Percentiles rank a stretch among this genome's conserved stretches.
These are phyloP conservation scores for Styela plicata DNA, from an alignment of 23 tunicate species.

Conservation along the genomic window DNA sequence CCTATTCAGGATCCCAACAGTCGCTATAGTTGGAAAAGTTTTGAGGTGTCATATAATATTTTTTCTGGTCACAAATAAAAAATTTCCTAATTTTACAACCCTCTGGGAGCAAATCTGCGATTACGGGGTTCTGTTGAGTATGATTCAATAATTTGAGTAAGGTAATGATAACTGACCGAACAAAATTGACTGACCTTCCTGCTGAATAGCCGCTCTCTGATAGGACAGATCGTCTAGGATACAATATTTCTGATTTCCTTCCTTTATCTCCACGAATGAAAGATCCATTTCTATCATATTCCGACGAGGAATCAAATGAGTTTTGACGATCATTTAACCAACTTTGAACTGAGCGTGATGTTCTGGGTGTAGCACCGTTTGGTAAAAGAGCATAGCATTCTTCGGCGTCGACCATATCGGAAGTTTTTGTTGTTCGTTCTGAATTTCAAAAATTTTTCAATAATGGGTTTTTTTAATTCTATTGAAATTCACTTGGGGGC, in stretches of 20 bases:
- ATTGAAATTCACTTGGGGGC: too few relatives aligned
- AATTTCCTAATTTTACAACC: too few relatives aligned
- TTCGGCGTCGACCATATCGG: background rate
- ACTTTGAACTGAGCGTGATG: background rate
- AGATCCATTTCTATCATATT: background rate
- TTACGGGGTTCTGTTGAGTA: too few relatives aligned
- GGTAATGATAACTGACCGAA: slow-evolving; percentile 1
- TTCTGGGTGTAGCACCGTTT: background rate
- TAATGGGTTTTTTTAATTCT: too few relatives aligned
- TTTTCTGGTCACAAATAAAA: too few relatives aligned
- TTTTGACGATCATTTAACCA: slow-evolving; percentile 10
- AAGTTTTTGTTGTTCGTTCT: slow-evolving; percentile 5
- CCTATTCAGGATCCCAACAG: too few relatives aligned
- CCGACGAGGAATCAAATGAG: background rate
- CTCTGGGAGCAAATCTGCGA: too few relatives aligned
- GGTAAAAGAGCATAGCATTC: background rate
- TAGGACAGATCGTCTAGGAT: slow-evolving; percentile 2
- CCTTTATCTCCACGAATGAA: background rate
- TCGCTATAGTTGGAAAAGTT: too few relatives aligned
- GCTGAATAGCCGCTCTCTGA: background rate
- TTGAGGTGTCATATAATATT: too few relatives aligned
- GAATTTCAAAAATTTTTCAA: too few relatives aligned
- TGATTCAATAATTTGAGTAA: too few relatives aligned
- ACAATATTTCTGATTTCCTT: background rate
- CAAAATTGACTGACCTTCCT: background rate